Evolutionary conservation across 2,113 vertebrate species (phyloP).

Genomic region (Aepyceros melampus): DNA sequence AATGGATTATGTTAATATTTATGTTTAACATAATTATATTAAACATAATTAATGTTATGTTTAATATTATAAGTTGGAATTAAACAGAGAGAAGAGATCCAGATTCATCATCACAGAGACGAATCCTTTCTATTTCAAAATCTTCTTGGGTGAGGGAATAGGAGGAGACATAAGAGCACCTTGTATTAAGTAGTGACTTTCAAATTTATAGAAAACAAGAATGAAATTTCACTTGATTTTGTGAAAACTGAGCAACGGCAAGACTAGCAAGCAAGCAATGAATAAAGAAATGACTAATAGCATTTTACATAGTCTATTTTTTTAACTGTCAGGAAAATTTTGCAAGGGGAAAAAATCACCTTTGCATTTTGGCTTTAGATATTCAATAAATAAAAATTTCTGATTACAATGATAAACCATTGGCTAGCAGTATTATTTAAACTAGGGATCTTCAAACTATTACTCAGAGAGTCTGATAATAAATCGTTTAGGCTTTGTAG

Average conservation of each 20-base stretch:
- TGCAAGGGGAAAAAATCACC: neutral
- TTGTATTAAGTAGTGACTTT: neutral
- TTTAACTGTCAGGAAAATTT: neutral
- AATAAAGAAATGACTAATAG: neutral
- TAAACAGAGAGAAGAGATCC: neutral
- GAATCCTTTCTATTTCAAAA: neutral
- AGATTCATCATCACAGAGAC: neutral
- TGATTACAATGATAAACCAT: neutral
- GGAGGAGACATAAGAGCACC: neutral
- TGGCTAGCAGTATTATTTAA: neutral
- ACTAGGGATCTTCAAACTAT: neutral
- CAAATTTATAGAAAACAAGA: conserved; percentile 12
- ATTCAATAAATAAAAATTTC: neutral
- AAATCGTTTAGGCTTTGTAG: neutral
- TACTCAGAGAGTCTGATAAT: neutral
- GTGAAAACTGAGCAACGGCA: neutral
- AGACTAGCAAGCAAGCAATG: neutral
- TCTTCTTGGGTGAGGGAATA: neutral
- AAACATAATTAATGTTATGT: neutral
- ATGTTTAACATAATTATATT: neutral
- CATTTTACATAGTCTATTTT: neutral
- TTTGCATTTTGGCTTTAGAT: conserved; percentile 1
- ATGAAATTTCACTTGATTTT: neutral
- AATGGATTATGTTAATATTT: neutral
- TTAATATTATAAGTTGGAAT: neutral